These are phyloP conservation scores for Drosophila triauraria DNA, from an alignment of 1,140 invertebrate genomes.

Conservation along the genomic window DNA sequence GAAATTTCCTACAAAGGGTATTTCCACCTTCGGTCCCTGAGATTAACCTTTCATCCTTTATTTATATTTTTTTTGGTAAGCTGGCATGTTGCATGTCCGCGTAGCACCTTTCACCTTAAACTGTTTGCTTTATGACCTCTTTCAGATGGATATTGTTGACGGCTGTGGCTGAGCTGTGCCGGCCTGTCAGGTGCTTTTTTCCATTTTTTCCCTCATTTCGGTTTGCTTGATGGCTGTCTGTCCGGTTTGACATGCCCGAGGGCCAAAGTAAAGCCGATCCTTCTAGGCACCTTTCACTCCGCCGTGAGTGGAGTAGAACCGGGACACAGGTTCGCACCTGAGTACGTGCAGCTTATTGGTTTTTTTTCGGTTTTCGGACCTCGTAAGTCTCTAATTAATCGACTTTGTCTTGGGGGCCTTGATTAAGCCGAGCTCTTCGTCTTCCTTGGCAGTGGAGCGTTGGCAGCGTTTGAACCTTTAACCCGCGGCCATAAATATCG, in stretches of 20 bases:
- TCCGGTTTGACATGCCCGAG: slow-evolving; percentile 40
- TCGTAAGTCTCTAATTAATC: slow-evolving; percentile 76
- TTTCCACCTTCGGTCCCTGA: neutral
- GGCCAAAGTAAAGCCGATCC: slow-evolving; percentile 25
- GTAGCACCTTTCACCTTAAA: slow-evolving; percentile 80
- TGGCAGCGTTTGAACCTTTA: slow-evolving; percentile 69
- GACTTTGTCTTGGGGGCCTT: slow-evolving; percentile 55
- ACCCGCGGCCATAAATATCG: slow-evolving; percentile 75
- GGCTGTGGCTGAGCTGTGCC: slow-evolving; percentile 23
- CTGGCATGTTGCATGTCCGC: slow-evolving; percentile 54
- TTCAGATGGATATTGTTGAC: slow-evolving; percentile 61
- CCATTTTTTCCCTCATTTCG: neutral
- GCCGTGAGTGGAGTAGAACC: slow-evolving; percentile 4
- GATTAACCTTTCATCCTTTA: neutral
- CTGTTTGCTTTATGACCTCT: slow-evolving; percentile 80
- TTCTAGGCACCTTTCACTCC: slow-evolving; percentile 55
- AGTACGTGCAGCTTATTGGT: slow-evolving; percentile 41
- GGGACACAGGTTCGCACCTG: slow-evolving; percentile 39
- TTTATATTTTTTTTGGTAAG: slow-evolving; percentile 4
- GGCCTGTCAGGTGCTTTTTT: slow-evolving; percentile 59
- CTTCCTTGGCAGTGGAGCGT: slow-evolving; percentile 7
- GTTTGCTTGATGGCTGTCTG: slow-evolving; percentile 31
- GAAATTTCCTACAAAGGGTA: slow-evolving; percentile 2
- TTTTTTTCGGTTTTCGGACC: slow-evolving; percentile 1
- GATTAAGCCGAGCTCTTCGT: slow-evolving; percentile 59